These are phyloP conservation scores for Benthosema pterotum DNA, from an alignment of 2,797 vertebrate genomes.

Conservation along the genomic window DNA sequence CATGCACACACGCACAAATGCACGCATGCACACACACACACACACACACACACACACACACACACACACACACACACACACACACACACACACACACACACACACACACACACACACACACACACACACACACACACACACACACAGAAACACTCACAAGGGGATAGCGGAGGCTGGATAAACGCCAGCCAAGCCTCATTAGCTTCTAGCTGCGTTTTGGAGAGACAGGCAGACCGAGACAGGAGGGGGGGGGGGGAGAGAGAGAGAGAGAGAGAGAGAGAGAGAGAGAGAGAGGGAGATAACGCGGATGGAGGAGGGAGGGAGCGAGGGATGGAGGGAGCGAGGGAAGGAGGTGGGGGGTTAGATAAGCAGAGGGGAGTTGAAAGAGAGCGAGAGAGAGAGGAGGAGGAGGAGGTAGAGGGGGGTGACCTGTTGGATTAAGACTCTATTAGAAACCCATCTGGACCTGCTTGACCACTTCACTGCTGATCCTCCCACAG, in stretches of 20 bases:
- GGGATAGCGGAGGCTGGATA: slow-evolving; percentile 70
- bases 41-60: neutral
- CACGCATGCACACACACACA: neutral
- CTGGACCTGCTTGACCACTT: slow-evolving; percentile 78
- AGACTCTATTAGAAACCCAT: slow-evolving; percentile 77
- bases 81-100: neutral
- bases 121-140: slow-evolving; percentile 20
- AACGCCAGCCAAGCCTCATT: slow-evolving; percentile 80
- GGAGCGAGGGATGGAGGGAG: neutral
- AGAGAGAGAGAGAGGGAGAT: slow-evolving; percentile 14
- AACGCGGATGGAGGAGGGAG: too few relatives aligned
- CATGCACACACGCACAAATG: neutral
- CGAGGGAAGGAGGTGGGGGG: slow-evolving; percentile 37
- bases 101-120: slow-evolving; percentile 11
- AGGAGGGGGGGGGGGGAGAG: slow-evolving; percentile 10
- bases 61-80: neutral
- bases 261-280: neutral
- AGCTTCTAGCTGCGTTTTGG: slow-evolving; percentile 74
- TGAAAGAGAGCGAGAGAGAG: slow-evolving; percentile 63
- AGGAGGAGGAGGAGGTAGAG: slow-evolving; percentile 28
- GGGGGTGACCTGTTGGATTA: slow-evolving; percentile 76
- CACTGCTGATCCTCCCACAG: slow-evolving; percentile 68
- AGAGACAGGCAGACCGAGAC: slow-evolving; percentile 68
- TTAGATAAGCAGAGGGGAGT: slow-evolving; percentile 71
- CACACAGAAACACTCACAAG: slow-evolving; percentile 36